Conservation (phyloP, 2,113 vertebrate species). For the Progne subis region DNA sequence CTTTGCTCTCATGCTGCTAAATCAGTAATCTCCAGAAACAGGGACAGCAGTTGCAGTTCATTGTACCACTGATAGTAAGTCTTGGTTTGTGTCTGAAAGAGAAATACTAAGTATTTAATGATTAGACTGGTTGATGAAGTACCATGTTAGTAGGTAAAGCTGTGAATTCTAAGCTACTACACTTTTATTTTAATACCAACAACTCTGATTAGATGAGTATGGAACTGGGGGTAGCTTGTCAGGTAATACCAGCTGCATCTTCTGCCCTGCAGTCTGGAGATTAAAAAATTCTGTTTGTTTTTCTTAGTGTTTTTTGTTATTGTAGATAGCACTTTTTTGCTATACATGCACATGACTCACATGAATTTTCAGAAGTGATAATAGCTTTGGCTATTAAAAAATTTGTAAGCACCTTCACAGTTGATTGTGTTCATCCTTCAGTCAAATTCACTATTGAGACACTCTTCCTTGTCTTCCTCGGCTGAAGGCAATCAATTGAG, state of each 20-base stretch:
- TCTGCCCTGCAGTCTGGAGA: neutral
- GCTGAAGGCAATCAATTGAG: neutral
- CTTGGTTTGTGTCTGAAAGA: neutral
- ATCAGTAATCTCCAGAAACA: neutral
- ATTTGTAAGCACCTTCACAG: neutral
- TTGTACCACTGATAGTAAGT: neutral
- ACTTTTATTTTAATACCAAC: neutral
- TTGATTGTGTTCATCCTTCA: neutral
- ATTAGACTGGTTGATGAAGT: neutral
- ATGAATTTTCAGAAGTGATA: neutral
- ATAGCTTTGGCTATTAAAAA: neutral
- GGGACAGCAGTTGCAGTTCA: neutral
- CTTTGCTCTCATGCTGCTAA: neutral
- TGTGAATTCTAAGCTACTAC: neutral
- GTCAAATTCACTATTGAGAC: neutral
- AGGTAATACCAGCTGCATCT: neutral
- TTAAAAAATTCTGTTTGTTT: neutral
- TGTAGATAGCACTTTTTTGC: neutral
- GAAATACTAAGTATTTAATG: neutral
- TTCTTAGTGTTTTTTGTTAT: neutral
- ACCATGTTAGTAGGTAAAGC: neutral
- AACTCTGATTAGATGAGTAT: neutral
- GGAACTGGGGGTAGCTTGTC: neutral
- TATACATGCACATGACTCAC: neutral
- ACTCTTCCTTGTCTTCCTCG: neutral